Evolutionary conservation across 1,140 invertebrate genomes (phyloP).

Genomic region (Centruroides vittatus): DNA sequence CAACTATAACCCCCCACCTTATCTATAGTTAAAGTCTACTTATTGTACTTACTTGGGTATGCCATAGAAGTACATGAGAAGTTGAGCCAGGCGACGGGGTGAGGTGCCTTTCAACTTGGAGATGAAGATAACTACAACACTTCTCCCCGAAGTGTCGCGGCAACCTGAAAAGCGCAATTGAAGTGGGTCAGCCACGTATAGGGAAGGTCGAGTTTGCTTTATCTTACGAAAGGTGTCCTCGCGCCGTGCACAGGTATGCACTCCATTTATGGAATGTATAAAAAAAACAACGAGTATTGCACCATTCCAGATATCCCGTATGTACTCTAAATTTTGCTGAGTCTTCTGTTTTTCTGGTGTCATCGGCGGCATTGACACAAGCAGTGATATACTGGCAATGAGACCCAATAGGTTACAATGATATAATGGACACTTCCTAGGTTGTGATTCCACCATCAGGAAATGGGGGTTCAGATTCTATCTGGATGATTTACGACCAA

Average conservation of each 20-base stretch:
- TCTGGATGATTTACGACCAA: too few relatives aligned
- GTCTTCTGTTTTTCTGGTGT: too few relatives aligned
- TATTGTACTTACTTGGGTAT: conserved; percentile 21
- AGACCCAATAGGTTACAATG: too few relatives aligned
- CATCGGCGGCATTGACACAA: too few relatives aligned
- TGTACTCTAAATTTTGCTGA: too few relatives aligned
- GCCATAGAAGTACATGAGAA: conserved; percentile 25
- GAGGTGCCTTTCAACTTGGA: conserved; percentile 20
- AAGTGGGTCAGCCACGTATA: background rate
- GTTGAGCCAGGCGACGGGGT: conserved; percentile 23
- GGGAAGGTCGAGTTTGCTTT: background rate
- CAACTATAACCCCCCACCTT: background rate
- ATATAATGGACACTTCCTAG: too few relatives aligned
- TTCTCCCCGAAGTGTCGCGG: conserved; percentile 19
- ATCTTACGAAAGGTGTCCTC: background rate
- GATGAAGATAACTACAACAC: conserved; percentile 23
- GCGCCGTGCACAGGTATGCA: background rate
- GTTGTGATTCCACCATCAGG: too few relatives aligned
- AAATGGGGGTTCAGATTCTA: too few relatives aligned
- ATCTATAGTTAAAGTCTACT: conserved; percentile 1
- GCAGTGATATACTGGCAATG: too few relatives aligned
- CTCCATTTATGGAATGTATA: background rate
- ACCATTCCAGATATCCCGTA: too few relatives aligned
- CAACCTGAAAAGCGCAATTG: conserved; percentile 19
- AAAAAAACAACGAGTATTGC: too few relatives aligned